A percentile compares a stretch with the other conserved stretches of the same genome.
phyloP scores from a whole-genome alignment of 2,888 invertebrate species.

The Lithophane semibrunnea region DNA sequence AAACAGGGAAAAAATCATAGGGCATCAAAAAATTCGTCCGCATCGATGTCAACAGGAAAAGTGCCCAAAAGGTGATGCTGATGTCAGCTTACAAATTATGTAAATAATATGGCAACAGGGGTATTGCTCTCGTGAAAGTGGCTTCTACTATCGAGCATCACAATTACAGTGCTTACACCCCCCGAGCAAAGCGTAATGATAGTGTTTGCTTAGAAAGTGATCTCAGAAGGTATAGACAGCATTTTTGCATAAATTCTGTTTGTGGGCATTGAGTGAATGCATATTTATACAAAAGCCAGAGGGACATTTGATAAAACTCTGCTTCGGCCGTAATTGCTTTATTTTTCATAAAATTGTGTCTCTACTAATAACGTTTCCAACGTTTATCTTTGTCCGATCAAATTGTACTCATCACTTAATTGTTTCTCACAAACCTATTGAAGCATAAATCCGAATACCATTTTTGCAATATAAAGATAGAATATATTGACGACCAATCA shows the following conservation, averaged over 20 bases:
- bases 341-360: slow-evolving; percentile 74
- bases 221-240: slow-evolving; percentile 48
- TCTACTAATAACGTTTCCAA: slow-evolving; percentile 47
- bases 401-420: slow-evolving; percentile 9
- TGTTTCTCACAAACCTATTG: neutral
- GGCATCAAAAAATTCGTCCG: too few species aligned
- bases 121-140: slow-evolving; percentile 57
- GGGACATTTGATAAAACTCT: slow-evolving; percentile 83
- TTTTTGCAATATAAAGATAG: too few species aligned
- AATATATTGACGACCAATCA: too few species aligned
- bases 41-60: too few species aligned
- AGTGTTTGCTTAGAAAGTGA: slow-evolving; percentile 79
- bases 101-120: slow-evolving; percentile 35
- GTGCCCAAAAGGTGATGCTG: too few species aligned
- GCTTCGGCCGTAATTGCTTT: slow-evolving; percentile 75
- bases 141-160: slow-evolving; percentile 72
- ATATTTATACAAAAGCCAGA: too few species aligned
- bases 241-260: slow-evolving; percentile 62
- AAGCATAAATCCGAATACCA: neutral
- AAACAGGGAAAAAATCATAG: too few species aligned
- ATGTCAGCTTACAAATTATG: too few species aligned
- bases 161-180: slow-evolving; percentile 72
- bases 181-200: slow-evolving; percentile 75
- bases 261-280: slow-evolving; percentile 47
- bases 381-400: slow-evolving; percentile 39